A percentile compares a stretch with the other conserved stretches of the same genome.
phyloP scores from a whole-genome alignment of 2,113 vertebrate genomes.

The Spilogale gracilis region DNA sequence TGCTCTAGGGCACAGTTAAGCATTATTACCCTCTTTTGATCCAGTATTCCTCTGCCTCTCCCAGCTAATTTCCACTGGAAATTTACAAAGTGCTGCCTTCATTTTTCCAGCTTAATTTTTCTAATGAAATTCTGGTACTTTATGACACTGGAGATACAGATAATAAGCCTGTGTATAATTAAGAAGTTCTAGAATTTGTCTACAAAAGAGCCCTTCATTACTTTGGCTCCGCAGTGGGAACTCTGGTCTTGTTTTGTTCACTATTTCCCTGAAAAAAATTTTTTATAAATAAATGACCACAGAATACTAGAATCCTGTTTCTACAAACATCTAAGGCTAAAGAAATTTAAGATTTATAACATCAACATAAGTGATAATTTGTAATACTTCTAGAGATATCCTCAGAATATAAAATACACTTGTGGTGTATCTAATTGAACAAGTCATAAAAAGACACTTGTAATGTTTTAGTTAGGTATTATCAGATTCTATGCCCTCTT shows the following conservation, averaged over 20 bases:
- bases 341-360: background rate
- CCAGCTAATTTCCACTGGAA: slow-evolving; percentile 92
- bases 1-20: slow-evolving; percentile 89
- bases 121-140: slow-evolving; percentile 91
- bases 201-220: slow-evolving; percentile 82
- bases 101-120: slow-evolving; percentile 91
- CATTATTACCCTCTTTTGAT: slow-evolving; percentile 94
- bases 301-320: slow-evolving; percentile 63
- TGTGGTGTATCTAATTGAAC: background rate
- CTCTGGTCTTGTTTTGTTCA: slow-evolving; percentile 62
- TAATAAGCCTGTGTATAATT: slow-evolving; percentile 90
- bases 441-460: background rate
- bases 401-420: background rate
- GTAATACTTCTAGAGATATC: background rate
- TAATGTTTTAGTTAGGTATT: background rate
- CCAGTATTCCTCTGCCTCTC: slow-evolving; percentile 88
- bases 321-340: slow-evolving; percentile 35
- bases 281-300: slow-evolving; percentile 62
- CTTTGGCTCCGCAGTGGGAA: slow-evolving; percentile 72
- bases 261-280: background rate
- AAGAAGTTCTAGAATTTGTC: slow-evolving; percentile 87
- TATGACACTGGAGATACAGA: slow-evolving; percentile 88
- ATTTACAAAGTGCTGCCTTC: slow-evolving; percentile 91
- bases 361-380: background rate
- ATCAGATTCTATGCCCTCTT: background rate